A percentile compares a stretch with the other conserved stretches of the same genome.
Evolutionary conservation across 2,797 vertebrate species (phyloP).

Genomic region (Lutra lutra): DNA sequence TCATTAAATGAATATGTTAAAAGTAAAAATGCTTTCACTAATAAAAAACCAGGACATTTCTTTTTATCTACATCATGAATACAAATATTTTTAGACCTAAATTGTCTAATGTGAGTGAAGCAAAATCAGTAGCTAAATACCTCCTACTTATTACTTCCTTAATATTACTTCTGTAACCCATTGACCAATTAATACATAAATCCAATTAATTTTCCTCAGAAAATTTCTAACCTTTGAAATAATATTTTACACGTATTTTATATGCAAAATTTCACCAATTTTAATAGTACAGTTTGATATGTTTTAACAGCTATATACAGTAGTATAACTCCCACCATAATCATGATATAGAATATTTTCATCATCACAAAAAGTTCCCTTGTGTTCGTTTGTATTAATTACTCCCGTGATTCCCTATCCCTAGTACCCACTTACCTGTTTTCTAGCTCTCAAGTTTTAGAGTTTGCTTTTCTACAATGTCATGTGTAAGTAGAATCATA

Average conservation of each 20-base stretch:
- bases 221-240: neutral
- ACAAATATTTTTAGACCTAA: neutral
- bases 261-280: neutral
- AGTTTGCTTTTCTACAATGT: neutral
- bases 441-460: neutral
- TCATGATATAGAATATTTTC: neutral
- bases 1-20: constrained; percentile 19
- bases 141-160: neutral
- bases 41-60: neutral
- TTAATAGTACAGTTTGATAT: neutral
- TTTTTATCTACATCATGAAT: neutral
- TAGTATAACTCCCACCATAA: neutral
- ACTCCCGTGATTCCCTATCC: neutral
- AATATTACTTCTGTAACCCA: neutral
- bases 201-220: neutral
- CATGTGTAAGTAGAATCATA: neutral
- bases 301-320: neutral
- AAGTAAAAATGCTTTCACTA: neutral
- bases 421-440: neutral
- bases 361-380: neutral
- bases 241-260: neutral
- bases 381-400: neutral
- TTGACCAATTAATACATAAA: neutral
- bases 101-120: neutral
- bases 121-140: neutral